Evolutionary conservation across 2,888 invertebrate genomes (phyloP).

Genomic region (Plusia festucae): DNA sequence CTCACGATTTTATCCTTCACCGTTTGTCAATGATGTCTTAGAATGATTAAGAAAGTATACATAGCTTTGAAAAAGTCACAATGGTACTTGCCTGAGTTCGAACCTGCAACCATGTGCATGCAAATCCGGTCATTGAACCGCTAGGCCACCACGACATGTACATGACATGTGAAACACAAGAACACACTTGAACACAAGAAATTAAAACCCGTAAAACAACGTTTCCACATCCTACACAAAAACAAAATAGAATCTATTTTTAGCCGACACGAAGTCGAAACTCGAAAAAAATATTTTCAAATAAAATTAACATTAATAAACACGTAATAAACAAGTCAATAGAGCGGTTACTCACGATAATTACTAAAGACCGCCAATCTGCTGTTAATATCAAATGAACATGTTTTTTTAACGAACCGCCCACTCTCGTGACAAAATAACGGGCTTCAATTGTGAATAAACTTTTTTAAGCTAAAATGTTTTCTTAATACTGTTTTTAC

Average conservation of each 20-base stretch:
- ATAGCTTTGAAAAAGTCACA: too few relatives aligned
- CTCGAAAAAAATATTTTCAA: conserved; percentile 16
- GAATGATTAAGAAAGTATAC: too few relatives aligned
- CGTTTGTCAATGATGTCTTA: too few relatives aligned
- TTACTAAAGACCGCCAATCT: conserved; percentile 59
- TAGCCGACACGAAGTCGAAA: conserved; percentile 2
- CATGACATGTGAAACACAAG: too few relatives aligned
- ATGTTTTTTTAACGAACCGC: conserved; percentile 54
- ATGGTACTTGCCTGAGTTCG: too few relatives aligned
- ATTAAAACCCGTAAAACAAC: neutral
- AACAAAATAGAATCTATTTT: conserved; percentile 20
- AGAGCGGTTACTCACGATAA: conserved; percentile 65
- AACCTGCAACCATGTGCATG: too few relatives aligned
- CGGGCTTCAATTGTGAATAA: conserved; percentile 23
- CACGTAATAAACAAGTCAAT: conserved; percentile 65
- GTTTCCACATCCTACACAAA: neutral
- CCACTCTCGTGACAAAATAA: conserved; percentile 60
- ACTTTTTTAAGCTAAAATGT: conserved; percentile 6
- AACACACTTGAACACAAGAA: too few relatives aligned
- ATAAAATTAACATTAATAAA: conserved; percentile 55
- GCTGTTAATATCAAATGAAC: conserved; percentile 68
- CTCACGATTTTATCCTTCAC: too few relatives aligned
- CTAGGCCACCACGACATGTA: too few relatives aligned
- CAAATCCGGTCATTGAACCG: too few relatives aligned
- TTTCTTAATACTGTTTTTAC: conserved; percentile 14